Base-by-base conservation (phyloP, 1,140 invertebrate species). In the Thaumatotibia leucotreta region DNA sequence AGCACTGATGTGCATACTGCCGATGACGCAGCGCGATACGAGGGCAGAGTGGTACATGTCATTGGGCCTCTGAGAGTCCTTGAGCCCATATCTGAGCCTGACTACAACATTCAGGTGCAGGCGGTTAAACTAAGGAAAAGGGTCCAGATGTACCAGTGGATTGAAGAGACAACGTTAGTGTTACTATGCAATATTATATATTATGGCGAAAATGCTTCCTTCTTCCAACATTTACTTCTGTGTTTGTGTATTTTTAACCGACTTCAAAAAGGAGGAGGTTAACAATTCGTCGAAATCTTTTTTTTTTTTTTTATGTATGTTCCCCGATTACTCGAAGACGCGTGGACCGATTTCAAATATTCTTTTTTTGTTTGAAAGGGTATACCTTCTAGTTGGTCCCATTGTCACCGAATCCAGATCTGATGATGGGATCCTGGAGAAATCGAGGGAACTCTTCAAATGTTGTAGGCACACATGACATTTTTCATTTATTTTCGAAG, bases 61-160 rank as follows among this genome's bases (percentile, higher is more conserved):
- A 93, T 92, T 58, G 97, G 96, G 0, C 91, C 93, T 17, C 85
- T 98, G 14, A 83, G 93, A 20, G 93, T 97, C 52, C 92, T 94
- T n/a, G 96, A 97, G 80, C 95, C 95, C 1, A 92, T 98, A 65
- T 95, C 94, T 6, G 97, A 97, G 83, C 94, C 94, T 14, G 94
- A 95, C 67, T 97, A 97, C 83, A 95, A 95, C 62, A 93, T 97
- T 45, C 93, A 95, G 75, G 93, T 97, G 4, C 91, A 94, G 63
- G 94, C 95, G 17, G 94, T 96, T 0, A 96, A 95, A 74, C 82
- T 97, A 22, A 94, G 94, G 71, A 93, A 95, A 52, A 91, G 94
- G 69, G 96, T 96, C 0, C 97, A 98, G 86, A 97, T 98, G 96
- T 98, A 95, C 82, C 97, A 98, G 81, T 98, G 97, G 97, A 93